A percentile compares a stretch with the other conserved stretches of the same genome.
Conservation (phyloP, 1,140 invertebrate genomes). For the Drosophila burlai region DNA sequence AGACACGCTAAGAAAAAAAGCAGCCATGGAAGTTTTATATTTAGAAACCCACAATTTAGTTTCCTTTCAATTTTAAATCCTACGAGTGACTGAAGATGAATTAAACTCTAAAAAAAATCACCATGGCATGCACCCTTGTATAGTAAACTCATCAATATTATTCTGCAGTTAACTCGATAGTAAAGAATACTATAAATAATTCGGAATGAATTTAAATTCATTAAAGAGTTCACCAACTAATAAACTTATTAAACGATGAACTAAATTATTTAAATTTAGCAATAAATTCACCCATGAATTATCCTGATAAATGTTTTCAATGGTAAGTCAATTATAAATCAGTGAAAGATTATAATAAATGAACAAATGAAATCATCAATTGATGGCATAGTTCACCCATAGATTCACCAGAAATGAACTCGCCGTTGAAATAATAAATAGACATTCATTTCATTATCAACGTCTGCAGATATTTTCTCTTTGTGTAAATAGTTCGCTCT, state of each 20-base stretch:
- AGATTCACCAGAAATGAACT: neutral
- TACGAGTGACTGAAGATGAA: neutral
- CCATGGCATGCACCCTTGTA: no score
- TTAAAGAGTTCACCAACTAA: neutral
- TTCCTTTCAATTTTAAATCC: neutral
- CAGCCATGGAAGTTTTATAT: neutral
- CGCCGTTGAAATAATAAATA: no score
- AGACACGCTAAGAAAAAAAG: constrained; percentile 10
- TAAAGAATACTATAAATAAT: no score
- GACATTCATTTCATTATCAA: no score
- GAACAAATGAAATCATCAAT: no score
- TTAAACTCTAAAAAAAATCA: no score
- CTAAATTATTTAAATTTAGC: no score
- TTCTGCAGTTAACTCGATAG: no score
- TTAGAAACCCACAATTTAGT: no score
- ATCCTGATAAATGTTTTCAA: no score
- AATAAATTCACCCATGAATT: neutral
- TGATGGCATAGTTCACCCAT: neutral
- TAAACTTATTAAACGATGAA: neutral
- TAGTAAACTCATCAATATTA: no score
- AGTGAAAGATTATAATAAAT: neutral
- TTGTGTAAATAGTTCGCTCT: constrained; percentile 22
- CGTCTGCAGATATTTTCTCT: neutral
- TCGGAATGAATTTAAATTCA: neutral
- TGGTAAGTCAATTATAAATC: no score